Conservation (phyloP, 2,888 invertebrate genomes). For the Drosophila recens region DNA sequence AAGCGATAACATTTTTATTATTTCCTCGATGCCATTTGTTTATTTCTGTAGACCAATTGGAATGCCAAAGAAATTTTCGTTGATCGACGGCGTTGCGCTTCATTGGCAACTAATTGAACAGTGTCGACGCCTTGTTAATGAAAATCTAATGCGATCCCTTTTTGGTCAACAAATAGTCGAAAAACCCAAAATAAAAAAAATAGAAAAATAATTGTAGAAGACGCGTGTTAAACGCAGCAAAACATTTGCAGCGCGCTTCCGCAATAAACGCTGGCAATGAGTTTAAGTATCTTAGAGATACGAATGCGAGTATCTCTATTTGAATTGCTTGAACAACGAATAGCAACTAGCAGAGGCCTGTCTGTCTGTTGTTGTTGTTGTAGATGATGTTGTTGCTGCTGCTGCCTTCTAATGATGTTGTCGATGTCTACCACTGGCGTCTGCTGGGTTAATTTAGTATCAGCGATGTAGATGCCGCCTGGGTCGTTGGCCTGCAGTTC, state of each 20-base stretch:
- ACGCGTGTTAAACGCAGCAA: slow-evolving; percentile 71
- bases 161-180: slow-evolving; percentile 40
- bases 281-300: slow-evolving; percentile 34
- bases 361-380: slow-evolving; percentile 1
- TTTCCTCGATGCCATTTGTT: slow-evolving; percentile 52
- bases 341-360: background rate
- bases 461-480: slow-evolving; percentile 39
- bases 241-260: slow-evolving; percentile 70
- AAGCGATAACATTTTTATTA: slow-evolving; percentile 77
- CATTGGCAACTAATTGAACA: slow-evolving; percentile 20
- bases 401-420: slow-evolving; percentile 68
- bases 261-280: slow-evolving; percentile 57
- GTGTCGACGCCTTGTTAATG: slow-evolving; percentile 30
- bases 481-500: slow-evolving; percentile 76
- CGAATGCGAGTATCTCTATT: slow-evolving; percentile 34
- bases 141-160: slow-evolving; percentile 46
- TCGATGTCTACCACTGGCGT: slow-evolving; percentile 63
- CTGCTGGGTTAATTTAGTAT: slow-evolving; percentile 65
- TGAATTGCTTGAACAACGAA: slow-evolving; percentile 25
- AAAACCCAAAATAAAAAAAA: background rate
- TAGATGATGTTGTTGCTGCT: slow-evolving; percentile 13
- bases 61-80: slow-evolving; percentile 10
- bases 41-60: slow-evolving; percentile 31
- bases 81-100: slow-evolving; percentile 58
- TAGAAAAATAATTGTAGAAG: background rate